Evolutionary conservation across 2,113 vertebrate species (phyloP).

Genomic region (Pollimyrus isidori): DNA sequence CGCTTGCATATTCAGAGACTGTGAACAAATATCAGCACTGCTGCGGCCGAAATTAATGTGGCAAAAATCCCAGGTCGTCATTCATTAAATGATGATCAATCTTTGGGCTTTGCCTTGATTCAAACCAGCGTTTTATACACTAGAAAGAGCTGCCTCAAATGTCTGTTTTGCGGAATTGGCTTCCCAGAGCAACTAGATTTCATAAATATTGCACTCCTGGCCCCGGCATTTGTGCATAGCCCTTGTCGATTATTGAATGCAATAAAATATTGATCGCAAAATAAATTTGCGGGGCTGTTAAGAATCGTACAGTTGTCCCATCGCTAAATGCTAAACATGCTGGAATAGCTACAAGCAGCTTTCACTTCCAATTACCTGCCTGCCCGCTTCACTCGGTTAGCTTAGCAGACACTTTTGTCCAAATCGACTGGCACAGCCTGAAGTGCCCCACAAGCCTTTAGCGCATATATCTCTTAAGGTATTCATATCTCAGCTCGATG

Average conservation of each 20-base stretch:
- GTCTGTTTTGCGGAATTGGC: background rate
- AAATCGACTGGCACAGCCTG: background rate
- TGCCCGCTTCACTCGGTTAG: background rate
- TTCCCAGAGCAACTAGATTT: background rate
- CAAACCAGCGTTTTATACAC: background rate
- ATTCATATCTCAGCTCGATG: background rate
- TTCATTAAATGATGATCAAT: background rate
- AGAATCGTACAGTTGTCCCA: background rate
- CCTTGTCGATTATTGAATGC: background rate
- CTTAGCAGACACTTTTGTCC: constrained; percentile 4
- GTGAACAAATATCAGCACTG: background rate
- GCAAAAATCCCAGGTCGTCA: background rate
- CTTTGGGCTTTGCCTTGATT: background rate
- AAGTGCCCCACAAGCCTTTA: background rate
- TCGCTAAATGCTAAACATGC: background rate
- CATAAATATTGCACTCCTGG: background rate
- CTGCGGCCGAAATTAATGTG: background rate
- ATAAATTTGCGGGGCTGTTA: background rate
- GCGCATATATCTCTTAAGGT: background rate
- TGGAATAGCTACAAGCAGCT: background rate
- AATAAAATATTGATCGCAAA: constrained; percentile 9
- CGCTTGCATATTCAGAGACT: background rate
- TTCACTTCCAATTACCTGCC: constrained; percentile 2
- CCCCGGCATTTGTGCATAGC: background rate
- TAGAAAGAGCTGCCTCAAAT: background rate